These are phyloP conservation scores for Ictalurus furcatus DNA, from an alignment of 2,113 vertebrate species.

Conservation along the genomic window DNA sequence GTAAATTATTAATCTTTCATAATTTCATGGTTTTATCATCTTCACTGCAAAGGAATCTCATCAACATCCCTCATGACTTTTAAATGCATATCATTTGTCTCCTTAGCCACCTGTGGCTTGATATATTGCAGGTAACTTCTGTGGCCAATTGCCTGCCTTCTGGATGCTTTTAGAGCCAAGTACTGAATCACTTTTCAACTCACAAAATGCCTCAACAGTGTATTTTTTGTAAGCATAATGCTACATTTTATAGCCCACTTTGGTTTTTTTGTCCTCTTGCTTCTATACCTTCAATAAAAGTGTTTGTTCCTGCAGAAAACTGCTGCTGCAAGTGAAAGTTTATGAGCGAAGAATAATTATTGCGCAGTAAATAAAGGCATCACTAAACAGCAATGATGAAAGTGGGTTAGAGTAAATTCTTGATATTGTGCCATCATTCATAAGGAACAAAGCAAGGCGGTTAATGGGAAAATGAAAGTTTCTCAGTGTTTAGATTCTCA, in stretches of 20 bases:
- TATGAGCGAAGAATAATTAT: conserved; percentile 55
- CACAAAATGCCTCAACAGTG: conserved; percentile 42
- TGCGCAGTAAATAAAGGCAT: conserved; percentile 55
- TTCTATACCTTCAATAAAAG: conserved; percentile 40
- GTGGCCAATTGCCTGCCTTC: conserved; percentile 36
- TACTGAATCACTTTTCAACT: conserved; percentile 55
- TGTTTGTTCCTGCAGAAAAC: conserved; percentile 1
- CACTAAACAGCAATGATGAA: conserved; percentile 35
- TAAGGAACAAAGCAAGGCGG: conserved; percentile 60
- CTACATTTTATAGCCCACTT: not conserved
- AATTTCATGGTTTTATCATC: conserved; percentile 34
- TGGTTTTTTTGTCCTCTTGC: not conserved
- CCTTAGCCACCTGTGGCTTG: conserved; percentile 48
- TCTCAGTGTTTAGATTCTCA: conserved; percentile 57
- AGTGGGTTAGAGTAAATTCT: conserved; percentile 61
- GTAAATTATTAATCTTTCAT: conserved; percentile 52
- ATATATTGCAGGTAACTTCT: conserved; percentile 44
- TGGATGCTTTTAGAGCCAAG: conserved; percentile 53
- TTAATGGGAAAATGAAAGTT: conserved; percentile 66
- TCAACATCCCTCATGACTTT: conserved; percentile 33
- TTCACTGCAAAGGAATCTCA: conserved; percentile 16
- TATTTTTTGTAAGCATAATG: conserved; percentile 24
- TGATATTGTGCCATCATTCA: conserved; percentile 58
- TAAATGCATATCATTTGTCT: conserved; percentile 58
- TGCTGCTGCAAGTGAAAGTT: conserved; percentile 13